Evolutionary conservation across 2,113 vertebrate species (phyloP).

Genomic region (Prunella fulvescens): DNA sequence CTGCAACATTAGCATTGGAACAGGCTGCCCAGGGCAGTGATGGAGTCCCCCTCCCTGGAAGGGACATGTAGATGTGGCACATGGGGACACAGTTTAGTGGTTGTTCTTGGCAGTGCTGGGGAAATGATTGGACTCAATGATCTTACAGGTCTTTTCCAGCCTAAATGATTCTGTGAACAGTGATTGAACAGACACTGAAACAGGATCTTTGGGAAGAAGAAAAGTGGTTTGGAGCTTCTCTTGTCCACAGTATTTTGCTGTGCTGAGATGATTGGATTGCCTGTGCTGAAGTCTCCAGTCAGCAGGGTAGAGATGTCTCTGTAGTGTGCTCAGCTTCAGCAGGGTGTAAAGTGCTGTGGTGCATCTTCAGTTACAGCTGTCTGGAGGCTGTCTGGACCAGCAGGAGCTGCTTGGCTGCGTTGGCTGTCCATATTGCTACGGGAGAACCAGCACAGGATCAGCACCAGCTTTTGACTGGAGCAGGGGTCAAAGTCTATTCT

Average conservation of each 20-base stretch:
- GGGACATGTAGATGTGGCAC: fast-evolving
- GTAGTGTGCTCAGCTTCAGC: neutral
- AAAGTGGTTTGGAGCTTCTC: neutral
- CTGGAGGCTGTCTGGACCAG: neutral
- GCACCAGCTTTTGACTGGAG: neutral
- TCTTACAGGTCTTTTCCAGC: neutral
- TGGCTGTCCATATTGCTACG: neutral
- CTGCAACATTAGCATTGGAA: neutral
- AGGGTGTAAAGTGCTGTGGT: neutral
- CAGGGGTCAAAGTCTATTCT: conserved; percentile 15
- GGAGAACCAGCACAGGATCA: neutral
- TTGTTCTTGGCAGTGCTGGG: neutral
- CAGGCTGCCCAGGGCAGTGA: neutral
- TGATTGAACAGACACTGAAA: neutral
- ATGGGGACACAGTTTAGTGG: neutral
- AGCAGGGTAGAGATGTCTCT: neutral
- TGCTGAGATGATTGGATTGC: neutral
- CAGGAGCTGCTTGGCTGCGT: neutral
- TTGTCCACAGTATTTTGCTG: neutral
- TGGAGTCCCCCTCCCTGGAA: neutral
- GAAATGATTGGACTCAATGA: neutral
- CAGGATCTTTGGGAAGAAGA: neutral
- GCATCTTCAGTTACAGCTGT: neutral
- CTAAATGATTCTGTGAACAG: neutral
- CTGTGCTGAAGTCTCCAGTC: neutral